Evolutionary conservation across 1,140 invertebrate species (phyloP).

Genomic region (Pseudomyrmex dendroicus): DNA sequence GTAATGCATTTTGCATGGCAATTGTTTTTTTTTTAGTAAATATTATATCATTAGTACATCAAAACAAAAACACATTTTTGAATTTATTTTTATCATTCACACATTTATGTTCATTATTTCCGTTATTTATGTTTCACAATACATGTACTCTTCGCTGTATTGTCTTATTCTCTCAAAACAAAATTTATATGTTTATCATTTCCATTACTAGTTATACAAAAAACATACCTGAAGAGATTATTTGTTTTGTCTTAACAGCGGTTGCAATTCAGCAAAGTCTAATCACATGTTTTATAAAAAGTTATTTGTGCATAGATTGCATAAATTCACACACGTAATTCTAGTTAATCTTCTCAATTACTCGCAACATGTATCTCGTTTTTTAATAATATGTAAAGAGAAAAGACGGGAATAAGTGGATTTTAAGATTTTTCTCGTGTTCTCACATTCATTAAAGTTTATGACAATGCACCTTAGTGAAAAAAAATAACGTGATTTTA

Average conservation of each 20-base stretch:
- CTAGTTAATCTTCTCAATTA: conserved; percentile 45
- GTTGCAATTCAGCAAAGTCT: conserved; percentile 85
- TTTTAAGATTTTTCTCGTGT: conserved; percentile 13
- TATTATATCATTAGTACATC: conserved; percentile 13
- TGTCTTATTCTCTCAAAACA: conserved; percentile 23
- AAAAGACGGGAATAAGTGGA: neutral
- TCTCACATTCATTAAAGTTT: conserved; percentile 48
- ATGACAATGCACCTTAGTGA: conserved; percentile 50
- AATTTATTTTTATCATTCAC: neutral
- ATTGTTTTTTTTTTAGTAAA: too few species aligned
- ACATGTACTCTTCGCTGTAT: neutral
- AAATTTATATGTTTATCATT: neutral
- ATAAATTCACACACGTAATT: conserved; percentile 27
- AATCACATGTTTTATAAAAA: conserved; percentile 59
- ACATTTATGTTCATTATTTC: neutral
- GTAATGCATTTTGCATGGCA: conserved; percentile 49
- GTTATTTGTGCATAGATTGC: conserved; percentile 52
- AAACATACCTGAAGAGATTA: conserved; percentile 42
- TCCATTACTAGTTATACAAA: conserved; percentile 15
- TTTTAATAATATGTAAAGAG: neutral
- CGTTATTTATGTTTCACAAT: conserved; percentile 5
- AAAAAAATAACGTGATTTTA: conserved; percentile 9
- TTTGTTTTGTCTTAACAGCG: conserved; percentile 82
- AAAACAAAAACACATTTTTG: neutral
- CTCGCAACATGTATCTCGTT: conserved; percentile 1